These are phyloP conservation scores for Sapayoa aenigma DNA, from an alignment of 2,113 vertebrate species.

Conservation along the genomic window DNA sequence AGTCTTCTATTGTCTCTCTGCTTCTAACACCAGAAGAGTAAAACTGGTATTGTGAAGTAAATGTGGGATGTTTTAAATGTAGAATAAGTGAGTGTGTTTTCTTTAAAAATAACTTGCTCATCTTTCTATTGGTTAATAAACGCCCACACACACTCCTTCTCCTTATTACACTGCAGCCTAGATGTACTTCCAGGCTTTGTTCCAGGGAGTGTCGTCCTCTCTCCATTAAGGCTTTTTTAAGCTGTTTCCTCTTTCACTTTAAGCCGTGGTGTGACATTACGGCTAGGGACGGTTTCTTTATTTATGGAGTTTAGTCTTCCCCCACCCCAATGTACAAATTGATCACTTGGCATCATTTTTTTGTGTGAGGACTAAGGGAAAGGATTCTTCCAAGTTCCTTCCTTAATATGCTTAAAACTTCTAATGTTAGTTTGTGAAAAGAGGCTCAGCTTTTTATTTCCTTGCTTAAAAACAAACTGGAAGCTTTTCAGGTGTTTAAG, in stretches of 20 bases:
- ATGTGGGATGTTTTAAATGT: neutral
- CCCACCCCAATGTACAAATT: neutral
- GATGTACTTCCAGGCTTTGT: neutral
- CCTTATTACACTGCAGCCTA: neutral
- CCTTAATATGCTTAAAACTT: neutral
- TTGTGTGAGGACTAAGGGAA: neutral
- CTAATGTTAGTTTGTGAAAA: neutral
- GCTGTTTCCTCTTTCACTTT: neutral
- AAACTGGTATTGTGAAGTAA: neutral
- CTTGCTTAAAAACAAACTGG: neutral
- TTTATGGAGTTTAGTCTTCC: neutral
- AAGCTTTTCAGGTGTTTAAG: neutral
- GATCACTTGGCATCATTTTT: neutral
- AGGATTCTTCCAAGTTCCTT: neutral
- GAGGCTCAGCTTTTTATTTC: neutral
- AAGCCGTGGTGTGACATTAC: neutral
- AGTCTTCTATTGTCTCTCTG: constrained; percentile 39
- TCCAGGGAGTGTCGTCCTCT: neutral
- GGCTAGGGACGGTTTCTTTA: neutral
- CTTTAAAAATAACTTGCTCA: neutral
- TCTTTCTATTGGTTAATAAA: neutral
- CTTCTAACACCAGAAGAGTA: neutral
- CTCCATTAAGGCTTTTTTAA: neutral
- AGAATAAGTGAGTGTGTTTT: neutral
- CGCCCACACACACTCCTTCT: neutral